Percentiles rank a stretch among this genome's conserved stretches.
These are phyloP conservation scores for Trilocha varians DNA, from an alignment of 2,888 invertebrate genomes.

Conservation along the genomic window DNA sequence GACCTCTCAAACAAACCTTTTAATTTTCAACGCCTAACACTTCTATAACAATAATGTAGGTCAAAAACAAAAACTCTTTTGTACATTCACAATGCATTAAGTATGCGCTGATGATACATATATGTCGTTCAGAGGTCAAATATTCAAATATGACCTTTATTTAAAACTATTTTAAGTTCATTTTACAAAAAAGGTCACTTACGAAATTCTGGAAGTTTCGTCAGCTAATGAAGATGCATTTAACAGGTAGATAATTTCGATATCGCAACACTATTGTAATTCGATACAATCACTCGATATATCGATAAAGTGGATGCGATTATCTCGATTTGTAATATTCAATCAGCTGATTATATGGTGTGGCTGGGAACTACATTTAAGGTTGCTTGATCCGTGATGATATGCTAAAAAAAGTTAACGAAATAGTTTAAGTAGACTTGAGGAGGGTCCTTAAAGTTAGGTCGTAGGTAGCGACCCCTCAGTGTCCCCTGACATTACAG, in stretches of 20 bases:
- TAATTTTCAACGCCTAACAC: constrained; percentile 13
- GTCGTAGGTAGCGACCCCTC: no score
- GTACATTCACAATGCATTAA: constrained; percentile 30
- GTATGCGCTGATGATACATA: constrained; percentile 22
- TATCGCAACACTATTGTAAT: neutral
- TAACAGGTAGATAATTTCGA: neutral
- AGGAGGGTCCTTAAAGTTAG: no score
- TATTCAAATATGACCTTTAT: no score
- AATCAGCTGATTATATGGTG: no score
- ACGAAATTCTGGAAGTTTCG: neutral
- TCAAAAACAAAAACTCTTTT: constrained; percentile 31
- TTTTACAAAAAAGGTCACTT: neutral
- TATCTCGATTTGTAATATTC: neutral
- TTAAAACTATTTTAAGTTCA: no score
- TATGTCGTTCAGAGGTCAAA: no score
- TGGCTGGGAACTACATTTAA: no score
- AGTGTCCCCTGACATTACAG: no score
- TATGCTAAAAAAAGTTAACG: no score
- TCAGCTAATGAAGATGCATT: neutral
- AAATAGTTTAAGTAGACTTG: no score
- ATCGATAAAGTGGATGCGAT: neutral
- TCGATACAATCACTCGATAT: neutral
- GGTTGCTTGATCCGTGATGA: no score
- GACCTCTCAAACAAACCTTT: constrained; percentile 6
- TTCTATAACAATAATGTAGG: constrained; percentile 21